These are phyloP conservation scores for Equus quagga DNA, from an alignment of 2,113 vertebrate genomes.

Conservation along the genomic window DNA sequence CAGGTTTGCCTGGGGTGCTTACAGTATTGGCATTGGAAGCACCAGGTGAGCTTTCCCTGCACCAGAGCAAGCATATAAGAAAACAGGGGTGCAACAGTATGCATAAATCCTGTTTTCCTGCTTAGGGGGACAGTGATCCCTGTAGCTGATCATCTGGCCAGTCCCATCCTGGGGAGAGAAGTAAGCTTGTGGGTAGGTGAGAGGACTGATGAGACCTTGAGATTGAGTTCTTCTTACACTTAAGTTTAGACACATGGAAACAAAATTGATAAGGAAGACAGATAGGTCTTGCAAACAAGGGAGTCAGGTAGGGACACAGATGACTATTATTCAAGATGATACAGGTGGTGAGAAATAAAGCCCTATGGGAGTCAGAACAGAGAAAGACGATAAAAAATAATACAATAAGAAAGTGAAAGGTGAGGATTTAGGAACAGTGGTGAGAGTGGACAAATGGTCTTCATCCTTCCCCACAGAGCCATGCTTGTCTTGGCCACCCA, in stretches of 20 bases:
- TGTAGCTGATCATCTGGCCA: neutral
- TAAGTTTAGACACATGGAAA: neutral
- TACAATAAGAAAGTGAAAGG: neutral
- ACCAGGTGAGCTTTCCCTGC: no score
- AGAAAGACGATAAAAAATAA: neutral
- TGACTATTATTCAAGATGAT: neutral
- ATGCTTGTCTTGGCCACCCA: neutral
- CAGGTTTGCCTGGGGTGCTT: neutral
- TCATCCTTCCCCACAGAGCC: neutral
- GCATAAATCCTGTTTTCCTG: neutral
- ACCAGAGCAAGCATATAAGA: neutral
- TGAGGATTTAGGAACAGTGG: neutral
- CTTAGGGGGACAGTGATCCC: neutral
- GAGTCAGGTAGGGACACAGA: neutral
- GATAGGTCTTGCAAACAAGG: neutral
- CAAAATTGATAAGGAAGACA: neutral
- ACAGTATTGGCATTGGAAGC: neutral
- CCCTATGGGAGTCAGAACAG: neutral
- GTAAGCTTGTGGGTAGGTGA: neutral
- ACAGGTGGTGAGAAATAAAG: neutral
- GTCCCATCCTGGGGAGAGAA: neutral
- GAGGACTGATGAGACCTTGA: neutral
- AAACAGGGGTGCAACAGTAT: neutral
- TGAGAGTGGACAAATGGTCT: rapidly evolving
- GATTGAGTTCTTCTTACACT: neutral